Base-by-base conservation (phyloP, 2,797 vertebrate genomes). In the Lepus townsendii region DNA sequence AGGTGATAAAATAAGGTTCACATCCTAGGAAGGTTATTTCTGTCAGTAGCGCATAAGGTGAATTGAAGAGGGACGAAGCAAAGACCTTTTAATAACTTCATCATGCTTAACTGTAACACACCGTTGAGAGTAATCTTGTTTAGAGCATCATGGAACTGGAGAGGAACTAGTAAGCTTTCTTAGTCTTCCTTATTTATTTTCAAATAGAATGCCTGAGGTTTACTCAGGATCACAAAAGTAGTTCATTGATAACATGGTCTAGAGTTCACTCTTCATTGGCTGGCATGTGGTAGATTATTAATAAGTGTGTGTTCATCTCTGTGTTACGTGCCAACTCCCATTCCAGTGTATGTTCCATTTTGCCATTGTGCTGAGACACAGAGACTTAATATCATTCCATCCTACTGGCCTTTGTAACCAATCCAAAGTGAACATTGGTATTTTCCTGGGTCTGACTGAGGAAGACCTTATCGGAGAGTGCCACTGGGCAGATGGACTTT, bases 131-230 rank as follows among this genome's bases (percentile, higher is more conserved):
- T 65, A 24, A 20, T 69, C 38, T 16, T 66, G 12, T 92, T 85
- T 86, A 30, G 35, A 60, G 79, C 78, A 38, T 50, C 16, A 10
- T 73, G 50, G 77, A 80, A 76, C 92, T 32, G 26, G 73, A 95
- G 68, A 88, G 47, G 69, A 26, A 66, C 38, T 77, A 38, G 84
- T 78, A n/a, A 0, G 35, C 27, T 69, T 85, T 95, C 71, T 87
- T 88, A 72, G 42, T 72, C n/a, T 86, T 78, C 65, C 60, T 60
- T 30, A 20, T 77, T 95, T n/a, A 14, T 73, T 95, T 92, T 91
- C 42, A 87, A 9, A 77, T 77, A 69, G 50, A 69, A 38, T 88
- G 72, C 60, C 35, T 72, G 75, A 86, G 54, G 65, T 90, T 88
- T 79, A 26, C 75, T 84, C 8, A 32, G 38, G 80, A 65, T 93